phyloP scores from a whole-genome alignment of 2,113 vertebrate species.

The Zeus faber region DNA sequence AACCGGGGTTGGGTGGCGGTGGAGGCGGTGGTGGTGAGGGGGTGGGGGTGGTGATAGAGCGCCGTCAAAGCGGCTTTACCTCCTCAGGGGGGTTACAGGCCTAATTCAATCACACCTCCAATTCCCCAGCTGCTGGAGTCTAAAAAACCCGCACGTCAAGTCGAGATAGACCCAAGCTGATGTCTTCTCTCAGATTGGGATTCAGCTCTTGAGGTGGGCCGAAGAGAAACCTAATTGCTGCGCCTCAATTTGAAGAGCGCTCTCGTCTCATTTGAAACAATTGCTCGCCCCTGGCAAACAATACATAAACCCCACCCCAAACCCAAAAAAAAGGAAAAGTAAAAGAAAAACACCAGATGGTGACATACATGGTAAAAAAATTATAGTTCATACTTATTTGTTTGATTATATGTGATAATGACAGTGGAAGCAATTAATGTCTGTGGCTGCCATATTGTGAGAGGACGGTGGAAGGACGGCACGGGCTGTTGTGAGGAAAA shows the following conservation, averaged over 20 bases:
- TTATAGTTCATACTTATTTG: conserved; percentile 72
- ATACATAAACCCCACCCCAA: conserved; percentile 1
- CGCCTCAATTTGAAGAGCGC: conserved; percentile 51
- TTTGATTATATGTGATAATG: conserved; percentile 77
- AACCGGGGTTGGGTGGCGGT: too few relatives aligned
- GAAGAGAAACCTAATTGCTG: conserved; percentile 50
- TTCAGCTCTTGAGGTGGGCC: conserved; percentile 56
- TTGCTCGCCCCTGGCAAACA: conserved; percentile 48
- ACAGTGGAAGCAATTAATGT: conserved; percentile 70
- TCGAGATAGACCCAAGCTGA: conserved; percentile 48
- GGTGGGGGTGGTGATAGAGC: conserved; percentile 1
- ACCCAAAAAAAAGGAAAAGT: conserved; percentile 18
- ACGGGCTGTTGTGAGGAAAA: conserved; percentile 51
- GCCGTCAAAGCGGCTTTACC: conserved; percentile 27
- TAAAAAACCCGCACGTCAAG: conserved; percentile 42
- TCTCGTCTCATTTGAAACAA: conserved; percentile 67
- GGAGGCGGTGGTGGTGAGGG: conserved; percentile 9
- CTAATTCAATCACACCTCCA: conserved; percentile 66
- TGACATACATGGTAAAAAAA: conserved; percentile 64
- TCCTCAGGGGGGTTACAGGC: conserved; percentile 35
- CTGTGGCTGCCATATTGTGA: conserved; percentile 67
- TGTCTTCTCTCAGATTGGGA: conserved; percentile 42
- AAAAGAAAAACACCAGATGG: conserved; percentile 71
- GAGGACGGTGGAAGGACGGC: conserved; percentile 69
- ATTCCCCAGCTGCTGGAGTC: conserved; percentile 59